These are phyloP conservation scores for Brachionus manjavacas DNA, from an alignment of 1,140 invertebrate species.

Conservation along the genomic window DNA sequence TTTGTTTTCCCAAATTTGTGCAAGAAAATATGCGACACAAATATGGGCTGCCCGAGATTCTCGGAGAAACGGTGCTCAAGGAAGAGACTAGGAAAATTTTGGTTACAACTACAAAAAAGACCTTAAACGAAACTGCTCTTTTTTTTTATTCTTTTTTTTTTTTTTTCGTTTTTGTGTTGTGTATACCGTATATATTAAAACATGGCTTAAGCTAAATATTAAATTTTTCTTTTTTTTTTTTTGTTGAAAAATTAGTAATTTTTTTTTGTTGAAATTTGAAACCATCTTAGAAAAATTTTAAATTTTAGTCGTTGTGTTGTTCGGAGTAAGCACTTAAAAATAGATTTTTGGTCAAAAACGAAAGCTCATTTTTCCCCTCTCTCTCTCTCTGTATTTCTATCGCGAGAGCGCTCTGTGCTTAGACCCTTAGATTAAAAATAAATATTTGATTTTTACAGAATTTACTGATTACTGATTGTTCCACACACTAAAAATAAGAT, in stretches of 20 bases:
- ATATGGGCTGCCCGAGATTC: too few relatives aligned
- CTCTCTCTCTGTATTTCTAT: too few relatives aligned
- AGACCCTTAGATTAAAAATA: conserved; percentile 37
- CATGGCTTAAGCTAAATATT: conserved; percentile 9
- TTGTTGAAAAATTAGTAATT: conserved; percentile 15
- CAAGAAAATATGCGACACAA: too few relatives aligned
- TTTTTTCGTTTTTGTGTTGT: not conserved
- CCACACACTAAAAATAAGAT: conserved; percentile 5
- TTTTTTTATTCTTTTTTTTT: not conserved
- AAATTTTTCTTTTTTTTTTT: not conserved
- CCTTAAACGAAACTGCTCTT: too few relatives aligned
- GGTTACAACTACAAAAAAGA: too few relatives aligned
- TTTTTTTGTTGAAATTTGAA: conserved; percentile 18
- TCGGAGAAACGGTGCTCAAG: too few relatives aligned
- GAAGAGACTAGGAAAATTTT: too few relatives aligned
- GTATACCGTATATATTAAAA: not conserved
- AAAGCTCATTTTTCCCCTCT: not conserved
- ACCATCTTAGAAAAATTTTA: not conserved
- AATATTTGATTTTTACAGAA: conserved; percentile 40
- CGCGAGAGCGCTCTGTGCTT: too few relatives aligned
- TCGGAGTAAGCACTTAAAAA: conserved; percentile 23
- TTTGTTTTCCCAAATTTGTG: conserved; percentile 20
- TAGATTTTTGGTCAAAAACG: conserved; percentile 16
- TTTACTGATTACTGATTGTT: conserved; percentile 40
- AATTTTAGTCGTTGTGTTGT: not conserved